A percentile compares a stretch with the other conserved stretches of the same genome.
phyloP scores from a whole-genome alignment of 2,888 invertebrate species.

The Cepaea hortensis region DNA sequence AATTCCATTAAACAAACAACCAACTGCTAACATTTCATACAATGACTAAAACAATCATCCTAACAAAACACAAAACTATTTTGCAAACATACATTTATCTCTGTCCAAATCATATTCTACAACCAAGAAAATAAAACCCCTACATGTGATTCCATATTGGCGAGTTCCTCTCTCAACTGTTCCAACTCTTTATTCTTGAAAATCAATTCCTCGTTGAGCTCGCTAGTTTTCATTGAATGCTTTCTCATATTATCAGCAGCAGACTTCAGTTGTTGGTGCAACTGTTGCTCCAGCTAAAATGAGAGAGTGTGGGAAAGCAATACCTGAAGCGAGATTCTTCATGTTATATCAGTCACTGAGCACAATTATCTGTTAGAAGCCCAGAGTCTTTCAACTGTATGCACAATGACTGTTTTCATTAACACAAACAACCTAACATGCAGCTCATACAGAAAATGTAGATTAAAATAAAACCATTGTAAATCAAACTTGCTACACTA shows the following conservation, averaged over 20 bases:
- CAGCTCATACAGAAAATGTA: no score
- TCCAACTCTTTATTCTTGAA: constrained; percentile 18
- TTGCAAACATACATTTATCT: no score
- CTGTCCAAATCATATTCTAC: neutral
- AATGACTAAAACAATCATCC: no score
- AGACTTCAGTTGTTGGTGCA: constrained; percentile 24
- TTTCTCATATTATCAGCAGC: constrained; percentile 17
- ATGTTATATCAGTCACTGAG: neutral
- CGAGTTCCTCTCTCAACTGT: constrained; percentile 23
- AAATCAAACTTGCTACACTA: no score
- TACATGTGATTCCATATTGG: constrained; percentile 18
- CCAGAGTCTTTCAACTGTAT: neutral
- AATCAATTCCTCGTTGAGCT: constrained; percentile 13
- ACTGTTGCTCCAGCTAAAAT: constrained; percentile 35
- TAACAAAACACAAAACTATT: no score
- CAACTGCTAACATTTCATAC: no score
- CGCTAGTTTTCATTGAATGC: constrained; percentile 9
- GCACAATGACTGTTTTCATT: no score
- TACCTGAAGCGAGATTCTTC: neutral
- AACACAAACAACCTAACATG: no score
- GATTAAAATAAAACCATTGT: no score
- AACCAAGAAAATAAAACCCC: neutral
- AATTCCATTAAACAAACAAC: no score
- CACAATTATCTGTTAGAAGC: neutral
- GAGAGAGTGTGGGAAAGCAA: constrained; percentile 22